Percentiles rank a stretch among this genome's conserved stretches.
Evolutionary conservation across 2,113 vertebrate genomes (phyloP).

Genomic region (Terrapene triunguis): DNA sequence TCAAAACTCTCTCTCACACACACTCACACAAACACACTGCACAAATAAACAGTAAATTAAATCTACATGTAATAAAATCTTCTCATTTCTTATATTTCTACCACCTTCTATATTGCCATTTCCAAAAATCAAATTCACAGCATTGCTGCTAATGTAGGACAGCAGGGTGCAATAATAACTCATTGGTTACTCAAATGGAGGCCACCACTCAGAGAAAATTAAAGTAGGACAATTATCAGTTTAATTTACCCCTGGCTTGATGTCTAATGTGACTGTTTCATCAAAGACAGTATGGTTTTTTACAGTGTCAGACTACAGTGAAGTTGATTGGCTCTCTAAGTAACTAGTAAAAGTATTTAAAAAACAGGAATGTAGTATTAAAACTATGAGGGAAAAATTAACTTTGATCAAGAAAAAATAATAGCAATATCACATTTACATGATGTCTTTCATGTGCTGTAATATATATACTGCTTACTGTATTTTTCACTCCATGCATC

Average conservation of each 20-base stretch:
- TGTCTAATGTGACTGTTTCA: conserved; percentile 51
- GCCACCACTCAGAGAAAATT: conserved; percentile 67
- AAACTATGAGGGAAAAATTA: background rate
- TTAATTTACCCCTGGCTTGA: conserved; percentile 63
- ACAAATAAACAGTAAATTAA: conserved; percentile 54
- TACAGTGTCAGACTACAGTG: background rate
- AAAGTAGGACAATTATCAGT: conserved; percentile 59
- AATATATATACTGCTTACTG: too few relatives aligned
- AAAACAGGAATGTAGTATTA: background rate
- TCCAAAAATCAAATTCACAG: conserved; percentile 29
- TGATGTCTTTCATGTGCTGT: background rate
- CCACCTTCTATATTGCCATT: conserved; percentile 27
- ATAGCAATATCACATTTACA: background rate
- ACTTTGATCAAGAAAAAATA: background rate
- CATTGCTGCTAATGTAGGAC: conserved; percentile 39
- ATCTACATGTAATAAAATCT: conserved; percentile 62
- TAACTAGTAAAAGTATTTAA: conserved; percentile 1
- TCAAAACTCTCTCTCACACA: background rate
- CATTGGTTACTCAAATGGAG: conserved; percentile 40
- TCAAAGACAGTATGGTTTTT: conserved; percentile 53
- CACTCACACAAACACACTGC: conserved; percentile 19
- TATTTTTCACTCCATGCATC: too few relatives aligned
- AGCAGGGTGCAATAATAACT: conserved; percentile 46
- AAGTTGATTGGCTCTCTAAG: conserved; percentile 43
- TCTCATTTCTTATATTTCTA: conserved; percentile 50